Percentiles rank a stretch among this genome's conserved stretches.
phyloP scores from a whole-genome alignment of 2,797 vertebrate species.

The Lutjanus argentimaculatus region DNA sequence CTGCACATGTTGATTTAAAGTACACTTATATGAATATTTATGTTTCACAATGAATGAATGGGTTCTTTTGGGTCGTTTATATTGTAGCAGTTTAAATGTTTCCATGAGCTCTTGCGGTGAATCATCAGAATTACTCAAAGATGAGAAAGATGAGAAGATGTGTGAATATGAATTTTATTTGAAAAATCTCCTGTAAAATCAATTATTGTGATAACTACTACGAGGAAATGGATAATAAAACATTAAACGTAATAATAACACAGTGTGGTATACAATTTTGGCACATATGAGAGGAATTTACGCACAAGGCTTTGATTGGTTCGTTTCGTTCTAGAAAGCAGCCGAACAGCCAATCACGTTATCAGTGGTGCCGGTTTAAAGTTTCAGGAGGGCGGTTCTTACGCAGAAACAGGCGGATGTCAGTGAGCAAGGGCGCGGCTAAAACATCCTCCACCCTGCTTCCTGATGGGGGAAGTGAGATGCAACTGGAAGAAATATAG shows the following conservation, averaged over 20 bases:
- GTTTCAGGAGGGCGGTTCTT: conserved; percentile 29
- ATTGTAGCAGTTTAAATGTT: background rate
- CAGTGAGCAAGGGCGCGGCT: conserved; percentile 45
- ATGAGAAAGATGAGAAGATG: too few relatives aligned
- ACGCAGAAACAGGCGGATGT: conserved; percentile 23
- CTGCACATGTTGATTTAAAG: background rate
- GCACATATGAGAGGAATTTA: conserved; percentile 54
- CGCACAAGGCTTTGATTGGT: conserved; percentile 68
- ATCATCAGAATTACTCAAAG: background rate
- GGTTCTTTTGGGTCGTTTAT: background rate
- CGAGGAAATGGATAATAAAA: background rate
- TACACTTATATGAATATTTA: too few relatives aligned
- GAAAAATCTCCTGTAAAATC: rapidly evolving
- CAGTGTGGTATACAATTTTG: background rate
- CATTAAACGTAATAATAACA: rapidly evolving
- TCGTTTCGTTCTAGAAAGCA: background rate
- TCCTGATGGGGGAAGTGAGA: background rate
- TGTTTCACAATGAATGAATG: too few relatives aligned
- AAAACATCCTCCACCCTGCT: background rate
- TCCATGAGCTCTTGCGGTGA: background rate
- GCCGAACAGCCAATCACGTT: conserved; percentile 59
- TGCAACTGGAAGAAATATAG: background rate
- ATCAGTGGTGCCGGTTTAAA: background rate
- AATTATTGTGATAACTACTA: rapidly evolving
- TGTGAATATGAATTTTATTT: too few relatives aligned